Evolutionary conservation across 2,888 invertebrate genomes (phyloP).

Genomic region (Trypoxylon attenuatum): DNA sequence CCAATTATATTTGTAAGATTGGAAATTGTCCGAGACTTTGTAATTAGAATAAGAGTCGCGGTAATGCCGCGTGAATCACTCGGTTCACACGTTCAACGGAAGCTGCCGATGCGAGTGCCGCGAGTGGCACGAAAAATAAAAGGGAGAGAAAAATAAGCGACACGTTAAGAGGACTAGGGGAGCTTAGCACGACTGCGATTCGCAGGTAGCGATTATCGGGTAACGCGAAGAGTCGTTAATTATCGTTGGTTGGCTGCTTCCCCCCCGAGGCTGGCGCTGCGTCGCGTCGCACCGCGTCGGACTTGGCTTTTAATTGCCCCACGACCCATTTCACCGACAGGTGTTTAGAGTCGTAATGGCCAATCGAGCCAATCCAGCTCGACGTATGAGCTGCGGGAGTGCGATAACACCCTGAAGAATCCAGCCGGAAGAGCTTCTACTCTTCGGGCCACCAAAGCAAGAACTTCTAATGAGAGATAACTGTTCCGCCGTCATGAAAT

Average conservation of each 20-base stretch:
- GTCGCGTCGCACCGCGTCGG: slow-evolving; percentile 1
- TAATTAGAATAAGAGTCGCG: background rate
- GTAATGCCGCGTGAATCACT: background rate
- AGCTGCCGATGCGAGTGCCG: too few species aligned
- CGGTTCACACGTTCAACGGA: too few species aligned
- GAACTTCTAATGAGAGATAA: slow-evolving; percentile 55
- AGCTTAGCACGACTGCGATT: slow-evolving; percentile 47
- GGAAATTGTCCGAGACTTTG: background rate
- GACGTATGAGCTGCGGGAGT: slow-evolving; percentile 22
- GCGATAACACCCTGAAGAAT: slow-evolving; percentile 28
- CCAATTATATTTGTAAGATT: too few species aligned
- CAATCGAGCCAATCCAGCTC: slow-evolving; percentile 30
- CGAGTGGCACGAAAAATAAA: background rate
- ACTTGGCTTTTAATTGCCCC: slow-evolving; percentile 39
- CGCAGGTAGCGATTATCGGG: slow-evolving; percentile 58
- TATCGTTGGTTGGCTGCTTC: slow-evolving; percentile 43
- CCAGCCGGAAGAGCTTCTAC: slow-evolving; percentile 17
- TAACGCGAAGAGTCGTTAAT: slow-evolving; percentile 59
- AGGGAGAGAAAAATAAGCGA: slow-evolving; percentile 11
- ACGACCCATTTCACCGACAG: slow-evolving; percentile 45
- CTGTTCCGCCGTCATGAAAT: slow-evolving; percentile 52
- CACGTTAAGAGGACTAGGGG: slow-evolving; percentile 18
- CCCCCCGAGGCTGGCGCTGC: background rate
- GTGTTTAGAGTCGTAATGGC: slow-evolving; percentile 44
- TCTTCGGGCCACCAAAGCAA: slow-evolving; percentile 23